Percentiles rank a stretch among this genome's conserved stretches.
Conservation (phyloP, 1,140 invertebrate genomes). For the Zaprionus capensis region DNA sequence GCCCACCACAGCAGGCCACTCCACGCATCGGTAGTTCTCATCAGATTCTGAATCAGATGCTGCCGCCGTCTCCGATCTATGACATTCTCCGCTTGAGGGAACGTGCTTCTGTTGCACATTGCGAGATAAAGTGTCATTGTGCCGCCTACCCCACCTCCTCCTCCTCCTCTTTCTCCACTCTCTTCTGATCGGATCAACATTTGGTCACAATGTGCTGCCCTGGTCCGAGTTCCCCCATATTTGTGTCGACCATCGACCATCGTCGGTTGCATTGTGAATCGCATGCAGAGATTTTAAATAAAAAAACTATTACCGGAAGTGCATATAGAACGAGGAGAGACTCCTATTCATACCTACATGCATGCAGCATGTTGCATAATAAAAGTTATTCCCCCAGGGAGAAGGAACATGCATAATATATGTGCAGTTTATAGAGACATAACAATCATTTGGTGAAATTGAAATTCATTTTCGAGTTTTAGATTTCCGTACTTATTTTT, state of each 20-base stretch:
- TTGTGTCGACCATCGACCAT: not conserved
- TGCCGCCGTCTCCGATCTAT: slow-evolving; percentile 62
- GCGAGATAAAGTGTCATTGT: slow-evolving; percentile 79
- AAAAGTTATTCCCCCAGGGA: not conserved
- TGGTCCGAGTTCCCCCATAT: not conserved
- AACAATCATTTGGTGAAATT: not conserved
- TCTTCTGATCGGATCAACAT: slow-evolving; percentile 70
- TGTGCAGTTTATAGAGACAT: not conserved
- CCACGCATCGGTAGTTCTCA: slow-evolving; percentile 72
- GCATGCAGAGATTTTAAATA: slow-evolving; percentile 3
- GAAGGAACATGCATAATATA: not conserved
- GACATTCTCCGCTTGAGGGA: slow-evolving; percentile 77
- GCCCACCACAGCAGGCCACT: slow-evolving; percentile 5
- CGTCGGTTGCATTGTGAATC: slow-evolving; percentile 3
- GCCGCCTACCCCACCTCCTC: slow-evolving; percentile 20
- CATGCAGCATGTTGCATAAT: slow-evolving; percentile 27
- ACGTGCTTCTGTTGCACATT: slow-evolving; percentile 80
- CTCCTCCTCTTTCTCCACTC: slow-evolving; percentile 18
- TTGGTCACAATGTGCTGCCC: slow-evolving; percentile 45
- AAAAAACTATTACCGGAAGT: slow-evolving; percentile 39
- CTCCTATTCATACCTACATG: slow-evolving; percentile 1
- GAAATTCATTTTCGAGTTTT: not conserved
- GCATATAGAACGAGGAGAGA: slow-evolving; percentile 14
- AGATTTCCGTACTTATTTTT: not conserved
- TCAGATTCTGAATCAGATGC: slow-evolving; percentile 57